Evolutionary conservation across 1,140 invertebrate species (phyloP).

Genomic region (Drosophila kikkawai): DNA sequence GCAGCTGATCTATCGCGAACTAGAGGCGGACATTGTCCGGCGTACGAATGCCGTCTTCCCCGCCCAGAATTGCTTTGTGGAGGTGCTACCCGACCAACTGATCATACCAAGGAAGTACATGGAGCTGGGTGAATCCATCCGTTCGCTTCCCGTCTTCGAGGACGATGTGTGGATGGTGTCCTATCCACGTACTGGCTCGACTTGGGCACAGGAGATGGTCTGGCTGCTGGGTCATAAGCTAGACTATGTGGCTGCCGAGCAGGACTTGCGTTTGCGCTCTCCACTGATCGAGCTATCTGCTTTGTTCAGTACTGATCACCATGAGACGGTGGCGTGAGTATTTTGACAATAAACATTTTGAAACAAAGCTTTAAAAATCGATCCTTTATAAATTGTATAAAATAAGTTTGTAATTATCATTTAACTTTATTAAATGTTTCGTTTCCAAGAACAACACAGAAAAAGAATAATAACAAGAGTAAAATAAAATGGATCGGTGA

Average conservation of each 20-base stretch:
- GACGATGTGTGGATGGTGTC: slow-evolving; percentile 93
- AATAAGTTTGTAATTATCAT: too few species aligned
- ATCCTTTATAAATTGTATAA: neutral
- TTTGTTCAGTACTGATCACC: slow-evolving; percentile 86
- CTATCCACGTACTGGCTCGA: slow-evolving; percentile 93
- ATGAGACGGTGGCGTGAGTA: slow-evolving; percentile 85
- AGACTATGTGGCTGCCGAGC: slow-evolving; percentile 91
- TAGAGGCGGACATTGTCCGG: slow-evolving; percentile 87
- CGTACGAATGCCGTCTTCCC: slow-evolving; percentile 89
- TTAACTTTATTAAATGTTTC: too few species aligned
- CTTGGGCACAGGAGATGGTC: slow-evolving; percentile 95
- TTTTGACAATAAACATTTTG: neutral
- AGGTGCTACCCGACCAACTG: slow-evolving; percentile 89
- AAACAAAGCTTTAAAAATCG: neutral
- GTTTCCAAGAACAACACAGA: too few species aligned
- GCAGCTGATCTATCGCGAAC: slow-evolving; percentile 87
- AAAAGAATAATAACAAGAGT: too few species aligned
- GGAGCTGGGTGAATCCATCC: slow-evolving; percentile 89
- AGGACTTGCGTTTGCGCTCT: slow-evolving; percentile 88
- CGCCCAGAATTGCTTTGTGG: slow-evolving; percentile 88
- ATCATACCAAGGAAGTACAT: slow-evolving; percentile 89
- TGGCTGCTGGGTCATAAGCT: slow-evolving; percentile 93
- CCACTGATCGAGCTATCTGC: slow-evolving; percentile 87
- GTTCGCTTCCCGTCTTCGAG: slow-evolving; percentile 88
- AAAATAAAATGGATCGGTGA: too few species aligned